Evolutionary conservation across 2,888 invertebrate genomes (phyloP).

Genomic region (Cryptocephalus primarius): DNA sequence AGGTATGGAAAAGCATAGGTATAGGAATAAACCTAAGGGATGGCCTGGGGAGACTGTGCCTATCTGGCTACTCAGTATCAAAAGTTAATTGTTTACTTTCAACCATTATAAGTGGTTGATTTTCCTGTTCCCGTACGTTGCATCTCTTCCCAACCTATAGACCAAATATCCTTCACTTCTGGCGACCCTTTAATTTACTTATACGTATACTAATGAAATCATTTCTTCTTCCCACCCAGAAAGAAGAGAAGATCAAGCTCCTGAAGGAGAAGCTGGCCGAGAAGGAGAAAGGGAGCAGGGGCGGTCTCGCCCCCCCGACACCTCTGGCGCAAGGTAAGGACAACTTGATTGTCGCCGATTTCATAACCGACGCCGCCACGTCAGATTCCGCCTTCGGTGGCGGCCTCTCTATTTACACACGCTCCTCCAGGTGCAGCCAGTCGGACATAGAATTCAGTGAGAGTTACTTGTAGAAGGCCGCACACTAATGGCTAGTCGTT

Average conservation of each 20-base stretch:
- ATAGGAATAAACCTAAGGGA: no score
- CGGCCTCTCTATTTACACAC: slow-evolving; percentile 59
- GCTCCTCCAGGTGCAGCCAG: slow-evolving; percentile 73
- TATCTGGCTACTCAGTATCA: no score
- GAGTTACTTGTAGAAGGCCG: slow-evolving; percentile 55
- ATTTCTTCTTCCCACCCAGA: slow-evolving; percentile 41
- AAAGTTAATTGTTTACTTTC: no score
- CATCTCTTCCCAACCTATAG: no score
- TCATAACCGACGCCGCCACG: slow-evolving; percentile 64
- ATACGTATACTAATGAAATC: no score
- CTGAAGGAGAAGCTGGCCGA: slow-evolving; percentile 73
- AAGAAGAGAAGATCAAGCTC: slow-evolving; percentile 79
- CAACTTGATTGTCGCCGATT: slow-evolving; percentile 62
- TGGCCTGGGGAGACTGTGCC: no score
- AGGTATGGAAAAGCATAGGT: no score
- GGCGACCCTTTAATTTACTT: no score
- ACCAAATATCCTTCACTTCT: no score
- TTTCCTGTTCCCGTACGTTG: no score
- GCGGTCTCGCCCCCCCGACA: slow-evolving; percentile 31
- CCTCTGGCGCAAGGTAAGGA: slow-evolving; percentile 66
- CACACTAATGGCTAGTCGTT: background rate
- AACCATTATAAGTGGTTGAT: no score
- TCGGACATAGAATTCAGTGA: slow-evolving; percentile 84
- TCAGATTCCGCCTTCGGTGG: slow-evolving; percentile 64
- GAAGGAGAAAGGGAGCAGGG: slow-evolving; percentile 45